A percentile compares a stretch with the other conserved stretches of the same genome.
These are phyloP conservation scores for Crotalus horridus DNA, from an alignment of 2,113 vertebrate species.

Conservation along the genomic window DNA sequence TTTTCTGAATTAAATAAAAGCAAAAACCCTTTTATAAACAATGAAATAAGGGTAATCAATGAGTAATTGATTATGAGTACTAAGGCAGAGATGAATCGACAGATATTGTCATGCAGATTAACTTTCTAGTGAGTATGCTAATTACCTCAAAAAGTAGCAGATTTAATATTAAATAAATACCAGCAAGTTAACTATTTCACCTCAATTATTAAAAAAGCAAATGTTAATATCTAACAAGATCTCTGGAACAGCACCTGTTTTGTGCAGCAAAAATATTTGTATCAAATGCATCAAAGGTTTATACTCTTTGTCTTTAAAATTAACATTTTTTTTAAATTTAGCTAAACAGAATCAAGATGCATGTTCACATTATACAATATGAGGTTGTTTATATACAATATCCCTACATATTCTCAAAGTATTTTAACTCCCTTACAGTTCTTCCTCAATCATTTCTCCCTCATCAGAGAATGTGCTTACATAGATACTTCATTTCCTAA, in stretches of 20 bases:
- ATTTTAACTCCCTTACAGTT: neutral
- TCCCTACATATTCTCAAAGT: neutral
- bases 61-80: neutral
- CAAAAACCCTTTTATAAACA: conserved; percentile 4
- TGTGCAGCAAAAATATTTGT: neutral
- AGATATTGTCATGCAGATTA: neutral
- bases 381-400: neutral
- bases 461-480: neutral
- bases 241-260: neutral
- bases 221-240: neutral
- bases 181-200: neutral
- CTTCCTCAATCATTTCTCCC: neutral
- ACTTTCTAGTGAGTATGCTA: neutral
- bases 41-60: neutral
- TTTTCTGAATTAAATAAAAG: conserved; percentile 64
- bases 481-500: neutral
- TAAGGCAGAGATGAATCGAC: neutral
- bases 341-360: neutral
- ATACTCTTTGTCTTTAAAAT: neutral
- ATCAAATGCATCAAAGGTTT: neutral
- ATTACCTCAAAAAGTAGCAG: neutral
- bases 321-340: neutral
- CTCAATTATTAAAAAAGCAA: neutral
- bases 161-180: neutral
- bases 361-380: neutral